Base-by-base conservation (phyloP, 2,888 invertebrate species). In the Volucella inflata region DNA sequence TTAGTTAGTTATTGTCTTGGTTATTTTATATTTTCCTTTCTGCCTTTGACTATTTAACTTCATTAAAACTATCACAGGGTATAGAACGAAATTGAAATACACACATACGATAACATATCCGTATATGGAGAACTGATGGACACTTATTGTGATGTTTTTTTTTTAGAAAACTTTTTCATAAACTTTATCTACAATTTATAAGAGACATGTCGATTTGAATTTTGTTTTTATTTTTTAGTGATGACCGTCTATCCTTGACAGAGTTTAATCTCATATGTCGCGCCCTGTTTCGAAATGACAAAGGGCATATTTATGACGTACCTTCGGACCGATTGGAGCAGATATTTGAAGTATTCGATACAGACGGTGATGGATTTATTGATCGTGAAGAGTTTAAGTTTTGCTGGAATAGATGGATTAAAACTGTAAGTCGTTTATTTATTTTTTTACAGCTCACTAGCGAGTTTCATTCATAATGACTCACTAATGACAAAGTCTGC, bases 351-450 rank as follows among this genome's bases (percentile, higher is more conserved):
- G 95, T 97, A 75, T 97, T 97, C 90, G 97, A 97, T 91, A 94
- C 93, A 87, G 95, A 97, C 89, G 93, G 92, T 40, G 96, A 97
- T 91, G 96, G 95, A 0, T 94, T 94, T 89, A 95, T 97, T 75
- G 96, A 97, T 90, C 94, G 94, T 74, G 95, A 96, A 79, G 97
- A 98, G 93, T 97, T 98, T 90, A 94, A 95, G 72, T 94, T 96
- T 90, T 97, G 97, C 91, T 97, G 97, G 97, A 96, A 96, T 92
- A 95, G 96, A 89, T 97, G 97, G 97, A 97, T 97, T 87, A 97
- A 97, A 94, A 95, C 96, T 89, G 96, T 96, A 90, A 94, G 94
- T 92, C 44, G 6, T 30, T 30, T 30, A 30, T 30, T 6, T 1
- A 40, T n/a, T n/a, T n/a, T n/a, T 30, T 30, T 4, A 30, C 30